Conservation (phyloP, 2,888 invertebrate genomes). For the Malacosoma neustria region DNA sequence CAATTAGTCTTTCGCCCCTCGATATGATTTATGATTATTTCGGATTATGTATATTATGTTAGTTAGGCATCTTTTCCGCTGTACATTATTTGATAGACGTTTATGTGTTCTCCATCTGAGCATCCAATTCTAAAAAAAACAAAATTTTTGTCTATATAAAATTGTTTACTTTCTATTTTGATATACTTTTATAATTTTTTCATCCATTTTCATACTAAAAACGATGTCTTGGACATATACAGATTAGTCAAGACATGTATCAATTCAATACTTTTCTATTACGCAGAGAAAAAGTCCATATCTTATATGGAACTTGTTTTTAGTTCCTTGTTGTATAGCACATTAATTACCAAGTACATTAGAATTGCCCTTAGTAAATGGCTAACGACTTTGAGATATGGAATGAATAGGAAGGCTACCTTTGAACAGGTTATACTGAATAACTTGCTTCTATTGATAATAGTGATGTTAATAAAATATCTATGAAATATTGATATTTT, state of each 20-base stretch:
- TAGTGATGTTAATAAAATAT: no score
- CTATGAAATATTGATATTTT: no score
- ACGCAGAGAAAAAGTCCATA: constrained; percentile 22
- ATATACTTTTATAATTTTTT: not conserved
- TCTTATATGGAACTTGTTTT: constrained; percentile 28
- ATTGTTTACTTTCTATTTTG: not conserved
- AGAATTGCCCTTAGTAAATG: constrained; percentile 3
- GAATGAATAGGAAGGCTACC: not conserved
- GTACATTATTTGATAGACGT: no score
- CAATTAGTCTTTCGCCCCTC: no score
- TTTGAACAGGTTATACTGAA: not conserved
- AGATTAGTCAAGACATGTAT: not conserved
- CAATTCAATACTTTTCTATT: constrained; percentile 17
- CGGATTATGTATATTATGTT: no score
- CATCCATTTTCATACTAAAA: not conserved
- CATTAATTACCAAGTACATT: constrained; percentile 24
- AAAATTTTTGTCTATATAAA: not conserved
- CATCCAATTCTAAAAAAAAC: no score
- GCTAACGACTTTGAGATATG: not conserved
- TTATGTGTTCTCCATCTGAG: no score
- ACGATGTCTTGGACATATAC: not conserved
- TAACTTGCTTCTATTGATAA: not conserved
- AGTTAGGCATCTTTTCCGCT: no score
- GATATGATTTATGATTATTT: no score
- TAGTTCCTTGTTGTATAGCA: constrained; percentile 37